These are phyloP conservation scores for Tipula vernalis DNA, from an alignment of 2,888 invertebrate genomes.

Conservation along the genomic window DNA sequence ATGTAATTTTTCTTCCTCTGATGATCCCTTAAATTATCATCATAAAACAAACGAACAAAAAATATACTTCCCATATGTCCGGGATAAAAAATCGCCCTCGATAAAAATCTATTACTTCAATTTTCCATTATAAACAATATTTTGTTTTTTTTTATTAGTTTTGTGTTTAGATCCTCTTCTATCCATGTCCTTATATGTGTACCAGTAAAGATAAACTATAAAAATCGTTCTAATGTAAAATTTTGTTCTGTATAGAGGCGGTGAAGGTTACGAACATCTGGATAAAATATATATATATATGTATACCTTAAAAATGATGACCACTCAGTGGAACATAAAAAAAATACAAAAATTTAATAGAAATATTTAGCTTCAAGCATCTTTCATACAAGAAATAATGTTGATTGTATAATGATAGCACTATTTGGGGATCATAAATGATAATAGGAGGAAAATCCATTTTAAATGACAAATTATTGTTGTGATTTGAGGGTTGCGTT, in stretches of 20 bases:
- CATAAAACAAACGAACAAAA: background rate
- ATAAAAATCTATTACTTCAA: conserved; percentile 10
- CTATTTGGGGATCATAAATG: background rate
- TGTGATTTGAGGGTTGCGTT: background rate
- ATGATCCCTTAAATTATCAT: conserved; percentile 4
- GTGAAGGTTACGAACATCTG: background rate
- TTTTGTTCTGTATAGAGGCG: background rate
- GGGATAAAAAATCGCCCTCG: background rate
- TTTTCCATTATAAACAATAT: conserved; percentile 6
- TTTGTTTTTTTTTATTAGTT: background rate
- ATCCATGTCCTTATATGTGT: background rate
- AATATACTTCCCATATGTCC: background rate
- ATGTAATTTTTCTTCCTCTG: background rate
- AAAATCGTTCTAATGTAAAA: background rate
- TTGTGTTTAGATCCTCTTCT: background rate
- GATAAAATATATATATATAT: background rate
- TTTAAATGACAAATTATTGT: background rate
- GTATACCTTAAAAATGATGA: background rate
- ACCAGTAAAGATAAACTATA: background rate
- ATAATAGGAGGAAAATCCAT: background rate
- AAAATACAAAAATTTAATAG: background rate
- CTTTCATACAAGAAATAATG: background rate
- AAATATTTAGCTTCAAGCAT: background rate
- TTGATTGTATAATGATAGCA: background rate
- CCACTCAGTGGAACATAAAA: background rate